Conservation (phyloP, 2,888 invertebrate species). For the Sarcophaga variegata region DNA sequence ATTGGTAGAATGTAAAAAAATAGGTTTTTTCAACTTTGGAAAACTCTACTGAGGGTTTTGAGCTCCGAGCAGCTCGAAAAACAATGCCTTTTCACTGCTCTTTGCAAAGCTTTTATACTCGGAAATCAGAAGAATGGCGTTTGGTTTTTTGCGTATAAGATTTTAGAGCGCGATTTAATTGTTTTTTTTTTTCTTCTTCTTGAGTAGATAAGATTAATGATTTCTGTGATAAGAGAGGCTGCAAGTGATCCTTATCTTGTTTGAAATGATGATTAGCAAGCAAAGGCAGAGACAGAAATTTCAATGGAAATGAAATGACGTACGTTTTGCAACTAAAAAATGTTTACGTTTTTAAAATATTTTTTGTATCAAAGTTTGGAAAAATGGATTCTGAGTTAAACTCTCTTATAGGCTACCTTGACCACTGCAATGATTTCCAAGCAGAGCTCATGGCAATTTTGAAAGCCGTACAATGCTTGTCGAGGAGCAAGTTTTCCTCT, state of each 20-base stretch:
- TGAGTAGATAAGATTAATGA: constrained; percentile 26
- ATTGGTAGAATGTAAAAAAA: neutral
- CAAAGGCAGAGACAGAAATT: no score
- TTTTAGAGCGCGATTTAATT: constrained; percentile 29
- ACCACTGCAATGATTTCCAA: no score
- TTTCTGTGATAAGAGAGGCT: constrained; percentile 63
- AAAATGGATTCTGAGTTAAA: no score
- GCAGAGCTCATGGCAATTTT: no score
- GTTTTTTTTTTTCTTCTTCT: constrained; percentile 44
- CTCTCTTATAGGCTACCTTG: no score
- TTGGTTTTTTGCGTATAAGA: constrained; percentile 1
- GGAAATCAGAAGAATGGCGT: constrained; percentile 3
- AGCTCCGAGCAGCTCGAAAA: constrained; percentile 70
- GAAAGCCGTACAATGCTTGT: no score
- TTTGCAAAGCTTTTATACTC: constrained; percentile 40
- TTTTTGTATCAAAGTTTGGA: no score
- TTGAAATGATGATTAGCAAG: no score
- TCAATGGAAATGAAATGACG: neutral
- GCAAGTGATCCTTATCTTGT: constrained; percentile 64
- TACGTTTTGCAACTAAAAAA: neutral
- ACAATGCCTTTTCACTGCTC: constrained; percentile 62
- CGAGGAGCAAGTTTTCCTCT: no score
- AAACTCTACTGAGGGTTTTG: constrained; percentile 59
- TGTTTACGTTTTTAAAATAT: no score
- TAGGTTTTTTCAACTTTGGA: constrained; percentile 61